A percentile compares a stretch with the other conserved stretches of the same genome.
These are phyloP conservation scores for Spondyliosoma cantharus DNA, from an alignment of 2,797 vertebrate species.

Conservation along the genomic window DNA sequence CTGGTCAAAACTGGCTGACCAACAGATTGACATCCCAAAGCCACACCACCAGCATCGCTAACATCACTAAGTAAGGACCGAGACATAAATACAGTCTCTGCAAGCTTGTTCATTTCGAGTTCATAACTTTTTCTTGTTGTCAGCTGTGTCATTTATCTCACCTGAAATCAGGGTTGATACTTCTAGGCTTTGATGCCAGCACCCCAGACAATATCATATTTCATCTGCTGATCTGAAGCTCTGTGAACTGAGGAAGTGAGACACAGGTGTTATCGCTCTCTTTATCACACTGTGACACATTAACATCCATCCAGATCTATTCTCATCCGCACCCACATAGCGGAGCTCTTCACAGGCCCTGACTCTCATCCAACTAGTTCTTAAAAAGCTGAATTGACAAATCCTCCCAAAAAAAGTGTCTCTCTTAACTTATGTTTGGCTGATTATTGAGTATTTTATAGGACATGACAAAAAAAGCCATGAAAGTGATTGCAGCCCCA, in stretches of 20 bases:
- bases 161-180: slow-evolving; percentile 34
- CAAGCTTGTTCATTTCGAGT: slow-evolving; percentile 23
- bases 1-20: neutral
- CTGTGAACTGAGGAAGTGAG: slow-evolving; percentile 34
- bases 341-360: slow-evolving; percentile 12
- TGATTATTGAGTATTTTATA: slow-evolving; percentile 6
- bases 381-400: slow-evolving; percentile 16
- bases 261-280: slow-evolving; percentile 61
- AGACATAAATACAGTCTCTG: neutral
- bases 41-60: neutral
- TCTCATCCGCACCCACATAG: slow-evolving; percentile 25
- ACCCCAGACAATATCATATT: slow-evolving; percentile 39
- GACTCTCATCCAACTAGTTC: slow-evolving; percentile 3
- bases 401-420: neutral
- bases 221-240: slow-evolving; percentile 45
- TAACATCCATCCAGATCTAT: slow-evolving; percentile 46
- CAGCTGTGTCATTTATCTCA: slow-evolving; percentile 29
- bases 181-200: slow-evolving; percentile 44
- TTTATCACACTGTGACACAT: slow-evolving; percentile 60
- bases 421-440: neutral
- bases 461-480: neutral
- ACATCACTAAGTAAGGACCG: neutral
- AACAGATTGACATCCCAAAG: neutral
- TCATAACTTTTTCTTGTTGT: slow-evolving; percentile 19
- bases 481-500: slow-evolving; percentile 1